These are phyloP conservation scores for Ceratina australensis DNA, from an alignment of 1,140 invertebrate species.

Conservation along the genomic window DNA sequence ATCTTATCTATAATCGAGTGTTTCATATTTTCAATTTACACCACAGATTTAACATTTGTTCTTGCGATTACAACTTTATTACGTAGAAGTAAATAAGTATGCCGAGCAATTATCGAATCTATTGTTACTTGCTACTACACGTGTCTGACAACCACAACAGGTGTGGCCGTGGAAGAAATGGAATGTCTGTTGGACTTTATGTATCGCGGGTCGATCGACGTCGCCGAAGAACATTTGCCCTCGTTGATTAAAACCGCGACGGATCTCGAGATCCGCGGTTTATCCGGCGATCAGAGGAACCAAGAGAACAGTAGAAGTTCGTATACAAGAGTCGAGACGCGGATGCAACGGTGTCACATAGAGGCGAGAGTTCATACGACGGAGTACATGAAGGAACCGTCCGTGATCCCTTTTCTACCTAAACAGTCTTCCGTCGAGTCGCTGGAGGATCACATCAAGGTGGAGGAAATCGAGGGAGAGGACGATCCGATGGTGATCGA, in stretches of 20 bases:
- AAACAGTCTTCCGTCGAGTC: constrained; percentile 64
- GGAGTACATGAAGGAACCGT: constrained; percentile 70
- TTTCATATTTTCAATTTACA: too few relatives aligned
- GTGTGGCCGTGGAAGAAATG: constrained; percentile 84
- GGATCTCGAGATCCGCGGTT: constrained; percentile 83
- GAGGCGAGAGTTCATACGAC: constrained; percentile 67
- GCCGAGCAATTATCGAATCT: not conserved
- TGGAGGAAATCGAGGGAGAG: constrained; percentile 76
- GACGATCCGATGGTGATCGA: constrained; percentile 77
- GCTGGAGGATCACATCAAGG: constrained; percentile 69
- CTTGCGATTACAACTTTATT: too few relatives aligned
- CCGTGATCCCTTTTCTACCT: constrained; percentile 55
- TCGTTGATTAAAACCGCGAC: constrained; percentile 85
- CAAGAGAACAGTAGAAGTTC: constrained; percentile 62
- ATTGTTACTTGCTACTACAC: not conserved
- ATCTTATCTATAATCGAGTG: too few relatives aligned
- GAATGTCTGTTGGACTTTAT: constrained; percentile 86
- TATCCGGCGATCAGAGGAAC: constrained; percentile 73
- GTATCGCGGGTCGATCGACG: constrained; percentile 86
- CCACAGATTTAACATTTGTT: too few relatives aligned
- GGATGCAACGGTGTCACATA: constrained; percentile 65
- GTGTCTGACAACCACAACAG: constrained; percentile 44
- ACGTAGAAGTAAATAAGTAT: too few relatives aligned
- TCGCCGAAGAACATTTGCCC: constrained; percentile 83
- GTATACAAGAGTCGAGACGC: constrained; percentile 65